These are phyloP conservation scores for Urosaurus nigricauda DNA, from an alignment of 2,797 vertebrate species.

Conservation along the genomic window DNA sequence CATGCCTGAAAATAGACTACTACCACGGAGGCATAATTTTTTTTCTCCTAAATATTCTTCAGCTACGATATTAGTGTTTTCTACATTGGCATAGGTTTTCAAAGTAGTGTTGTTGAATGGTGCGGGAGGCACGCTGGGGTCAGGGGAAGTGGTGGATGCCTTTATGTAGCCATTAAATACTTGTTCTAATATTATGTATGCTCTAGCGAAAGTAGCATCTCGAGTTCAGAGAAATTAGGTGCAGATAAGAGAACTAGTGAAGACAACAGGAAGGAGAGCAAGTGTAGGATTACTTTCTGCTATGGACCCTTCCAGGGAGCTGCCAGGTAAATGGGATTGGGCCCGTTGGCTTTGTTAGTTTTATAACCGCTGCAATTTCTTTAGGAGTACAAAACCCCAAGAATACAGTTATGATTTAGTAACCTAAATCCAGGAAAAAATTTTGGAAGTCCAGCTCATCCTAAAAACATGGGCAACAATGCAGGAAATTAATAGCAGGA, in stretches of 20 bases:
- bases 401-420: no score
- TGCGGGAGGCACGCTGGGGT: neutral
- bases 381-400: no score
- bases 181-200: constrained; percentile 66
- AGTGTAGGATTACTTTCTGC: constrained; percentile 82
- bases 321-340: constrained; percentile 77
- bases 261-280: constrained; percentile 80
- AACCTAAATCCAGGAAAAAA: neutral
- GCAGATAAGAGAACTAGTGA: constrained; percentile 81
- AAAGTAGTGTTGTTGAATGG: neutral
- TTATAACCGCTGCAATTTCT: neutral
- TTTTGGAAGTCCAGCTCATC: neutral
- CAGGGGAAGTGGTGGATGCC: neutral
- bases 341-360: constrained; percentile 6
- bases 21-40: no score
- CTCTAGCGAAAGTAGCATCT: constrained; percentile 79
- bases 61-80: no score
- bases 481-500: neutral
- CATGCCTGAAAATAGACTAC: no score
- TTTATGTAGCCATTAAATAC: constrained; percentile 53
- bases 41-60: no score
- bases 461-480: no score
- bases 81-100: neutral
- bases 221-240: constrained; percentile 81
- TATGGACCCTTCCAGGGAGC: constrained; percentile 81